A percentile compares a stretch with the other conserved stretches of the same genome.
These are phyloP conservation scores for Megalonaias nervosa DNA, from an alignment of 1,140 invertebrate genomes.

Conservation along the genomic window DNA sequence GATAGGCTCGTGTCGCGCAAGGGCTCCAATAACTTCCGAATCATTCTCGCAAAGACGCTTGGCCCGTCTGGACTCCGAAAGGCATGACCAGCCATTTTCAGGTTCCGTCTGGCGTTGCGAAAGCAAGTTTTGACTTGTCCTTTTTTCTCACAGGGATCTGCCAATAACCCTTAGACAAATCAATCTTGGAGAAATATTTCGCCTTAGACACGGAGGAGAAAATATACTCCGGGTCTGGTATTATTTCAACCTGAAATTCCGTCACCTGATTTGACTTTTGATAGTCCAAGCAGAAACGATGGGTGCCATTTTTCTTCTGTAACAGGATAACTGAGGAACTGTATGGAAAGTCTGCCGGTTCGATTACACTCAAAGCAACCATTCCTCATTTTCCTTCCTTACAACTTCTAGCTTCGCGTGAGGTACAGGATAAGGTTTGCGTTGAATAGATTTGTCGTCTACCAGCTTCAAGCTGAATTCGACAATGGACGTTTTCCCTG, in stretches of 20 bases:
- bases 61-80: constrained; percentile 47
- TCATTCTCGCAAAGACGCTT: constrained; percentile 37
- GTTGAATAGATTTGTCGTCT: constrained; percentile 17
- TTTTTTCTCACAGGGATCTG: constrained; percentile 30
- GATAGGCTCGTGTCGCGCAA: constrained; percentile 27
- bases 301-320: constrained; percentile 74
- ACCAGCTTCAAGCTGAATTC: constrained; percentile 32
- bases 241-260: constrained; percentile 48
- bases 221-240: constrained; percentile 49
- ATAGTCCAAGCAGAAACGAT: constrained; percentile 74
- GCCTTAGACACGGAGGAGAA: constrained; percentile 41
- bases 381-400: constrained; percentile 36
- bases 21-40: constrained; percentile 40
- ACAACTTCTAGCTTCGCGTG: constrained; percentile 27
- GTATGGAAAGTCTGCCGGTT: neutral
- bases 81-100: constrained; percentile 42
- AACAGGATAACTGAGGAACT: constrained; percentile 43
- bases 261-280: constrained; percentile 51
- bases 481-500: constrained; percentile 25
- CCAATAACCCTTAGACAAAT: constrained; percentile 49
- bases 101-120: constrained; percentile 33
- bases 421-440: constrained; percentile 28
- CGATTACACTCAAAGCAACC: constrained; percentile 8
- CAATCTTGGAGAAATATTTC: constrained; percentile 26
- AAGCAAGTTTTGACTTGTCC: constrained; percentile 22